These are phyloP conservation scores for Bellardia pandia DNA, from an alignment of 2,888 invertebrate genomes.

Conservation along the genomic window DNA sequence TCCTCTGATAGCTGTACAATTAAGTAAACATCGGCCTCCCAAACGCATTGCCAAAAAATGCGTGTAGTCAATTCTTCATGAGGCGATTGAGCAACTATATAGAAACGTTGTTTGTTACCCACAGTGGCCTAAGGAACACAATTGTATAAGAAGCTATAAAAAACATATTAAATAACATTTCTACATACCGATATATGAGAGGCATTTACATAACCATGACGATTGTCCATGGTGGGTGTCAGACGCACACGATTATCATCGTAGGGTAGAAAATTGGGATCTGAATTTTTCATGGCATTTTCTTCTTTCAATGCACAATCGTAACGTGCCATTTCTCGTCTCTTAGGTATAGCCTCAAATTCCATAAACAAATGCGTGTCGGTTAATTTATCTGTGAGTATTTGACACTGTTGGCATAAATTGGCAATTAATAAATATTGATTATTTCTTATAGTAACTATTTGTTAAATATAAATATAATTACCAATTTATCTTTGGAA, in stretches of 20 bases:
- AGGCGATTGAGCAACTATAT: conserved; percentile 87
- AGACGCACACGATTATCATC: conserved; percentile 93
- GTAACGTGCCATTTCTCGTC: conserved; percentile 88
- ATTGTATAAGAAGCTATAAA: background rate
- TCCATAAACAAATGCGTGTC: conserved; percentile 92
- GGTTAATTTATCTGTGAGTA: conserved; percentile 88
- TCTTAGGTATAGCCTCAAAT: conserved; percentile 93
- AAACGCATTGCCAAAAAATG: conserved; percentile 95
- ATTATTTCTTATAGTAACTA: background rate
- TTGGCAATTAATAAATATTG: background rate
- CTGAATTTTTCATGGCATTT: conserved; percentile 85
- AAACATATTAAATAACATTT: background rate
- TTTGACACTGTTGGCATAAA: conserved; percentile 85
- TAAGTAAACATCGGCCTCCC: conserved; percentile 94
- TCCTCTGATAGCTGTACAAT: conserved; percentile 91
- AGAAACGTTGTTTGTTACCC: conserved; percentile 92
- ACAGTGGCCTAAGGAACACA: conserved; percentile 88
- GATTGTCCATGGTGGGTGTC: conserved; percentile 92
- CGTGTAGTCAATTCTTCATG: conserved; percentile 81
- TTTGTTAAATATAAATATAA: conserved; percentile 71
- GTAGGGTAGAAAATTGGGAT: conserved; percentile 91
- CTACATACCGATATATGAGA: conserved; percentile 91
- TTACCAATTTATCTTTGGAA: conserved; percentile 92
- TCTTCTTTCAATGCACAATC: conserved; percentile 90
- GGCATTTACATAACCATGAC: conserved; percentile 96